Evolutionary conservation across 2,113 vertebrate species (phyloP).

Genomic region (Lophotis ruficrista): DNA sequence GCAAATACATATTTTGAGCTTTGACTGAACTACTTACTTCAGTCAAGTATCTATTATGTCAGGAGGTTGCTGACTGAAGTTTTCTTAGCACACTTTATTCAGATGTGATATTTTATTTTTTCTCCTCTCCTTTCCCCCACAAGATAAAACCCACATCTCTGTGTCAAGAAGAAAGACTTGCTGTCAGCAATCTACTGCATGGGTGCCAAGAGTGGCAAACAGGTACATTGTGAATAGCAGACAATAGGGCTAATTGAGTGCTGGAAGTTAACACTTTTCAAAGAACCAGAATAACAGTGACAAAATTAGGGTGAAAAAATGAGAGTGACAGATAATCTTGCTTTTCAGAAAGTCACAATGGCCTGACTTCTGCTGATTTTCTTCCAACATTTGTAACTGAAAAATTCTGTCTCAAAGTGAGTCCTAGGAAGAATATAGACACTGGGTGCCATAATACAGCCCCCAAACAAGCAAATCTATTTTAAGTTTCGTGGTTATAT

Average conservation of each 20-base stretch:
- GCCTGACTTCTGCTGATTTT: neutral
- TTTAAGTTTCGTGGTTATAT: neutral
- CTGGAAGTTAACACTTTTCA: neutral
- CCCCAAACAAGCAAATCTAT: neutral
- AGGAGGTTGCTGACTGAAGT: neutral
- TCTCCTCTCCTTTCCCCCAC: neutral
- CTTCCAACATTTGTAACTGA: neutral
- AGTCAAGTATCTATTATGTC: neutral
- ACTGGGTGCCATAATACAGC: neutral
- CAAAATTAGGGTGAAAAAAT: neutral
- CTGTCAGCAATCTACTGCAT: neutral
- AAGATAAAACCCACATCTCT: neutral
- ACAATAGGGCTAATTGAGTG: neutral
- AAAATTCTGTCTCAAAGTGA: neutral
- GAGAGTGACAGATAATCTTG: neutral
- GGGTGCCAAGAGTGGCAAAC: neutral
- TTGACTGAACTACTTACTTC: neutral
- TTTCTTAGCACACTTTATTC: neutral
- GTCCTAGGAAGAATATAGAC: neutral
- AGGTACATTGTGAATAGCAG: neutral
- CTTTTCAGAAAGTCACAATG: neutral
- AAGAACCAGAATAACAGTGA: neutral
- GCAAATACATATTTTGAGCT: neutral
- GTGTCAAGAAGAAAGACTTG: neutral
- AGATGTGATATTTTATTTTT: neutral